Percentiles rank a stretch among this genome's conserved stretches.
phyloP scores from a whole-genome alignment of 2,888 invertebrate genomes.

The Bellardia bayeri region DNA sequence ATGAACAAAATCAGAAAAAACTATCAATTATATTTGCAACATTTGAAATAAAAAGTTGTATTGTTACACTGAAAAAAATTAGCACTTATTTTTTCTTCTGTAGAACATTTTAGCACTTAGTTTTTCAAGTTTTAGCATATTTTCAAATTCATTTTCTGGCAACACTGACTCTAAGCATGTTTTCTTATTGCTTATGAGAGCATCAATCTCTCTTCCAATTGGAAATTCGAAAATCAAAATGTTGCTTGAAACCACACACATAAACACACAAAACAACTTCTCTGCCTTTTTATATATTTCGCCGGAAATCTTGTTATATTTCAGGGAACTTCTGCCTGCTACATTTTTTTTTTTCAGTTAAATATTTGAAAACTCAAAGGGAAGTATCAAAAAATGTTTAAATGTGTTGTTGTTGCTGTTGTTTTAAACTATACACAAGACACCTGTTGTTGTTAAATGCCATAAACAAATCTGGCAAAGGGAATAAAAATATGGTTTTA shows the following conservation, averaged over 20 bases:
- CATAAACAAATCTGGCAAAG: background rate
- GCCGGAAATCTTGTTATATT: constrained; percentile 16
- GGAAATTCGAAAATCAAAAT: constrained; percentile 38
- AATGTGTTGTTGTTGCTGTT: background rate
- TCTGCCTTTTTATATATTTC: constrained; percentile 1
- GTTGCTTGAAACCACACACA: background rate
- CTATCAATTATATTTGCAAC: too few species aligned
- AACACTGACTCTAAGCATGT: background rate
- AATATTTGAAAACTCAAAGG: background rate
- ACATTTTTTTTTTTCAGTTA: constrained; percentile 30
- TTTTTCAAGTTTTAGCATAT: too few species aligned
- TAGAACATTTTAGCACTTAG: too few species aligned
- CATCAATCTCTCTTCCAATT: constrained; percentile 6
- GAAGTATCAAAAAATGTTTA: background rate
- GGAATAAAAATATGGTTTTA: background rate
- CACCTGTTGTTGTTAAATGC: constrained; percentile 44
- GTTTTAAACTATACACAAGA: background rate
- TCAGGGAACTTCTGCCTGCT: constrained; percentile 30
- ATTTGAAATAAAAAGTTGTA: too few species aligned
- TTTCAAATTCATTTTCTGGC: too few species aligned
- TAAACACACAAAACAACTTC: too few species aligned
- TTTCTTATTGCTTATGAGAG: background rate
- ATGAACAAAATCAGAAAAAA: too few species aligned
- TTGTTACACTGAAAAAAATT: too few species aligned
- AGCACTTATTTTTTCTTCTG: too few species aligned